A percentile compares a stretch with the other conserved stretches of the same genome.
phyloP scores from a whole-genome alignment of 1,140 invertebrate species.

The Daktulosphaira vitifoliae region DNA sequence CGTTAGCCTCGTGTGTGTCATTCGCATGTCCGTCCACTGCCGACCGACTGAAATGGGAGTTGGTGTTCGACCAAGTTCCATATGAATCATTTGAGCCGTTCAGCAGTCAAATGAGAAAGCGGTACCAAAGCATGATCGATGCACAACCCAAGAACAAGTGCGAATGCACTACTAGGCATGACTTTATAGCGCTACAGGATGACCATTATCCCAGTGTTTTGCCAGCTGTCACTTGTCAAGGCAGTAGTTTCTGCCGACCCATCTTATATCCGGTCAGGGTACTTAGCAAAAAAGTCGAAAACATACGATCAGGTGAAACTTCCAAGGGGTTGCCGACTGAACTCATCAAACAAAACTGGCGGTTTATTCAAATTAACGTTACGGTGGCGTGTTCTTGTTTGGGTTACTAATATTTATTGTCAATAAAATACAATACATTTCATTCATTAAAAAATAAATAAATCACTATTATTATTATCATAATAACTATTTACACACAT shows the following conservation, averaged over 20 bases:
- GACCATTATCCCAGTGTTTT: neutral
- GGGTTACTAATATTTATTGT: neutral
- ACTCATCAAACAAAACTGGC: neutral
- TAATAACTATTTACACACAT: too few relatives aligned
- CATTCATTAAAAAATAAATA: too few relatives aligned
- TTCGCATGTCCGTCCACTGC: slow-evolving; percentile 3
- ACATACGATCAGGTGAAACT: too few relatives aligned
- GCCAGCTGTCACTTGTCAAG: neutral
- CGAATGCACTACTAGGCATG: neutral
- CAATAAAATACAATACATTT: too few relatives aligned
- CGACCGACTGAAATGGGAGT: neutral
- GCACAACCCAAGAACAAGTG: neutral
- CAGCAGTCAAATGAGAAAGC: neutral
- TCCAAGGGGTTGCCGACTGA: neutral
- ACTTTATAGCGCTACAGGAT: neutral
- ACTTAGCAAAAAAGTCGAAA: neutral
- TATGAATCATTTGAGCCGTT: neutral
- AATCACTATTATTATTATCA: too few relatives aligned
- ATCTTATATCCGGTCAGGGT: neutral
- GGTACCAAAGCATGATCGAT: neutral
- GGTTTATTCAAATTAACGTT: neutral
- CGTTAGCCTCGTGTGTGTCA: slow-evolving; percentile 10
- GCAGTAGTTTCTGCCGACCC: neutral
- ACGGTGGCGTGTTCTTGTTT: neutral
- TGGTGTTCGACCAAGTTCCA: neutral